Evolutionary conservation across 2,888 invertebrate species (phyloP).

Genomic region (Cataglyphis cursor): DNA sequence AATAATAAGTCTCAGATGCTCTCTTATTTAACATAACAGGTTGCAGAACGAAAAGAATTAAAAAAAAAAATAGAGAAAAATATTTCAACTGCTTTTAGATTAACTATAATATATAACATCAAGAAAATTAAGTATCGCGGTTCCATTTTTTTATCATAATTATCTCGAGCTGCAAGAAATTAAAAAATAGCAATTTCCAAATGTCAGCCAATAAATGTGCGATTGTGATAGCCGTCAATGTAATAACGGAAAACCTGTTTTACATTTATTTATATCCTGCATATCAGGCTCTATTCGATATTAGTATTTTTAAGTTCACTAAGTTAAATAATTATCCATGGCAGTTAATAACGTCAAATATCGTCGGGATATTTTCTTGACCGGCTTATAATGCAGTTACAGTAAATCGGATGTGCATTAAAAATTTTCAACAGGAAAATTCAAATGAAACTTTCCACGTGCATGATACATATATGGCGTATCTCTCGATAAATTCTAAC

Average conservation of each 20-base stretch:
- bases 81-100: background rate
- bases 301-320: background rate
- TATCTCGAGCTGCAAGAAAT: background rate
- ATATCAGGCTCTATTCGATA: background rate
- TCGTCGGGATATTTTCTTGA: background rate
- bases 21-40: background rate
- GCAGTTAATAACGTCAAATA: conserved; percentile 3
- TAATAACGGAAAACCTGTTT: conserved; percentile 27
- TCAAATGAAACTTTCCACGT: conserved; percentile 7
- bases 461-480: conserved; percentile 26
- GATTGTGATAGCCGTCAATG: background rate
- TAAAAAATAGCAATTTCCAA: conserved; percentile 30
- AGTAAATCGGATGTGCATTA: background rate
- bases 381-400: background rate
- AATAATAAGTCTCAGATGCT: background rate
- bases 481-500: conserved; percentile 25
- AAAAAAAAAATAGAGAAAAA: background rate
- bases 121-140: background rate
- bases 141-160: background rate
- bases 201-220: background rate
- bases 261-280: conserved; percentile 4
- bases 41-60: background rate
- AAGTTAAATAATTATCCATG: conserved; percentile 1
- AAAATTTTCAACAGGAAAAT: background rate
- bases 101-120: background rate